These are phyloP conservation scores for Zosterops borbonicus DNA, from an alignment of 2,113 vertebrate species.

Conservation along the genomic window DNA sequence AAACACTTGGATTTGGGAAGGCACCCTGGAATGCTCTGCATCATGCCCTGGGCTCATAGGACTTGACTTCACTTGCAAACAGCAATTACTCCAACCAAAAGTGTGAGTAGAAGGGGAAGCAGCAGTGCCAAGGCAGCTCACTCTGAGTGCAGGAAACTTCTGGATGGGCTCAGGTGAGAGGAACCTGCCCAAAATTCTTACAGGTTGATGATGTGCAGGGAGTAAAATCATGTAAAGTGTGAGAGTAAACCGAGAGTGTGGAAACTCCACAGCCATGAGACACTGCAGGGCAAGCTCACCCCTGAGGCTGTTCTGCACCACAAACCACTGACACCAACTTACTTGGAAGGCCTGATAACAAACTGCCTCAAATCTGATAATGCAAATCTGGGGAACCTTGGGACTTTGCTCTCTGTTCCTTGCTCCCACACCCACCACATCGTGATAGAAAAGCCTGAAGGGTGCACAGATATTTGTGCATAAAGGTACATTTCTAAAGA, in stretches of 20 bases:
- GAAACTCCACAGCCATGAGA: neutral
- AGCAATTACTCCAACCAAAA: neutral
- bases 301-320: neutral
- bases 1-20: neutral
- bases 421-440: neutral
- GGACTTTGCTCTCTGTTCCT: neutral
- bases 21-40: neutral
- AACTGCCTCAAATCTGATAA: neutral
- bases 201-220: neutral
- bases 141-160: neutral
- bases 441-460: neutral
- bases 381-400: neutral
- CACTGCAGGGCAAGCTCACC: neutral
- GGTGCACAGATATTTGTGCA: neutral
- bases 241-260: neutral
- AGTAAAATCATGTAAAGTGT: neutral
- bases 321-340: rapidly evolving
- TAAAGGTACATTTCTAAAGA: neutral
- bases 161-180: neutral
- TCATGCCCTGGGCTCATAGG: rapidly evolving
- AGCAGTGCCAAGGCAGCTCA: neutral
- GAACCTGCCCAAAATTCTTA: neutral
- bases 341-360: neutral
- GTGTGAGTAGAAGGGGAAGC: neutral
- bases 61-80: neutral